phyloP scores from a whole-genome alignment of 2,113 vertebrate species.

The Albula glossodonta region DNA sequence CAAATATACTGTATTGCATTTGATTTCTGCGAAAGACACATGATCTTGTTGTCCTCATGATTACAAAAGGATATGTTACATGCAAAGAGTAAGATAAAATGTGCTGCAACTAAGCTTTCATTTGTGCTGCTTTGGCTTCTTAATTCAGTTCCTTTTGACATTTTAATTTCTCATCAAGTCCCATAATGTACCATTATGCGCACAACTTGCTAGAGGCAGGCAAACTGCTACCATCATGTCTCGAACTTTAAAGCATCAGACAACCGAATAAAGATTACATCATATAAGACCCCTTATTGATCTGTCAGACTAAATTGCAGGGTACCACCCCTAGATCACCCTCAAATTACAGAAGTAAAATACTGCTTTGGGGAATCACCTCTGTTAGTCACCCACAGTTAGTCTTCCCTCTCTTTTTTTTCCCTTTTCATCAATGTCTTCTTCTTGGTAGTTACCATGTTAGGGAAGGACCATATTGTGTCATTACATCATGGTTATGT shows the following conservation, averaged over 20 bases:
- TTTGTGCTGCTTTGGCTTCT: neutral
- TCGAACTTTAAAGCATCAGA: neutral
- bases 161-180: neutral
- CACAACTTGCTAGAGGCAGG: neutral
- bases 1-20: neutral
- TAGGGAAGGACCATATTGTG: neutral
- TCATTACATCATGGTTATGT: neutral
- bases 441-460: neutral
- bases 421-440: neutral
- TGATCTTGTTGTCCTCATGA: neutral
- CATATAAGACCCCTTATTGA: neutral
- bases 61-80: neutral
- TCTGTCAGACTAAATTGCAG: constrained; percentile 38
- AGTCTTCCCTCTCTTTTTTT: neutral
- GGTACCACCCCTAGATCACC: constrained; percentile 19
- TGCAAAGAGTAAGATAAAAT: neutral
- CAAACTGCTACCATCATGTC: neutral
- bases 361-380: neutral
- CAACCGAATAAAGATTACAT: constrained; percentile 3
- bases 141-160: constrained; percentile 14
- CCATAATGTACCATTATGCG: constrained; percentile 30
- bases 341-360: constrained; percentile 29
- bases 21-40: too few relatives aligned
- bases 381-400: neutral
- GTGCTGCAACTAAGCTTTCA: neutral